phyloP scores from a whole-genome alignment of 2,113 vertebrate species.

The Podarcis muralis region DNA sequence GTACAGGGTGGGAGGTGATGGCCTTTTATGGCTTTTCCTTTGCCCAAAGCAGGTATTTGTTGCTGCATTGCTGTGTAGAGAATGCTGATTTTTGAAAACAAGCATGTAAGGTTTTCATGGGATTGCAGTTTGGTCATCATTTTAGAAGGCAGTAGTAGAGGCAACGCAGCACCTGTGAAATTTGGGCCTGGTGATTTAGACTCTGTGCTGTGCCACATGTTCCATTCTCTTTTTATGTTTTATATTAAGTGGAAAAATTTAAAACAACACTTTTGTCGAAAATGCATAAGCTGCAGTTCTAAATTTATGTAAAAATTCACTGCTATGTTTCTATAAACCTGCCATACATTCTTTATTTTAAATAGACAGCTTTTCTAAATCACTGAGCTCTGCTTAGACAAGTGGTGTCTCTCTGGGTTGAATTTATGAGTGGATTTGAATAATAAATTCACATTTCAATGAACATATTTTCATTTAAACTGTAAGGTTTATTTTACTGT shows the following conservation, averaged over 20 bases:
- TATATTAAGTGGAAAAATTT: conserved; percentile 77
- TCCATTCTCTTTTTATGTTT: conserved; percentile 72
- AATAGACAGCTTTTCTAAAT: conserved; percentile 88
- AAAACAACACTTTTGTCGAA: conserved; percentile 73
- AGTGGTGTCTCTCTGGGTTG: conserved; percentile 82
- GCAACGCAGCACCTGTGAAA: conserved; percentile 36
- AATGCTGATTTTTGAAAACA: conserved; percentile 29
- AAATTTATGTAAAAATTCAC: conserved; percentile 86
- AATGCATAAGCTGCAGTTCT: conserved; percentile 81
- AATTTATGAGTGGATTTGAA: conserved; percentile 88
- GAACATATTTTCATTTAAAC: conserved; percentile 88
- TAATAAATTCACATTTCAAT: conserved; percentile 89
- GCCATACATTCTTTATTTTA: conserved; percentile 88
- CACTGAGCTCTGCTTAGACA: conserved; percentile 85
- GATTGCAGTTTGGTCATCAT: conserved; percentile 36
- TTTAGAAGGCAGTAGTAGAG: conserved; percentile 34
- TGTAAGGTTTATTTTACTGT: conserved; percentile 86
- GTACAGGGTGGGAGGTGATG: not conserved
- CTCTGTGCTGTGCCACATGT: conserved; percentile 61
- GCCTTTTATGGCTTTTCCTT: not conserved
- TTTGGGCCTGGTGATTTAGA: conserved; percentile 55
- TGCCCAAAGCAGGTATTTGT: not conserved
- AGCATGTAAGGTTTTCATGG: not conserved
- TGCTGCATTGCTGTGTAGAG: conserved; percentile 35
- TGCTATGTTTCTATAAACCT: conserved; percentile 85